These are phyloP conservation scores for Hypotaenidia okinawae DNA, from an alignment of 2,797 vertebrate genomes.

Conservation along the genomic window DNA sequence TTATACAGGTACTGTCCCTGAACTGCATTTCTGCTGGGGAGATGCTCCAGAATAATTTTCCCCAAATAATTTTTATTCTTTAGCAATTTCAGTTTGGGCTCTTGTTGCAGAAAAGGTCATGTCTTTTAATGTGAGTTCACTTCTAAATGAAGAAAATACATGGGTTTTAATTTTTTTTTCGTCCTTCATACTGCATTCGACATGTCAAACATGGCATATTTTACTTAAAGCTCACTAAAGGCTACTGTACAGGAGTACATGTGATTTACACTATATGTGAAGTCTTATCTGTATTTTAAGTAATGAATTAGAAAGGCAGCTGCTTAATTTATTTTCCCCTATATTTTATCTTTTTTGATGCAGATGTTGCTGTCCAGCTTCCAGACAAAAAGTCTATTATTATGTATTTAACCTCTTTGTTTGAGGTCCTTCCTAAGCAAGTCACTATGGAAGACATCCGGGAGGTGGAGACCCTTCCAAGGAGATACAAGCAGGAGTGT, in stretches of 20 bases:
- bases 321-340: not conserved
- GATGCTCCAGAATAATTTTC: not conserved
- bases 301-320: not conserved
- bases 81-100: not conserved
- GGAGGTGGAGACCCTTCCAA: conserved; percentile 95
- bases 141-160: not conserved
- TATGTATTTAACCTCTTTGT: conserved; percentile 97
- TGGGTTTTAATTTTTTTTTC: not conserved
- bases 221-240: not conserved
- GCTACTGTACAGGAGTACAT: not conserved
- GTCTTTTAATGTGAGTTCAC: not conserved
- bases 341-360: conserved; percentile 40
- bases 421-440: conserved; percentile 95
- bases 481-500: conserved; percentile 87
- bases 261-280: not conserved
- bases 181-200: not conserved
- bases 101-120: not conserved
- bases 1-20: not conserved
- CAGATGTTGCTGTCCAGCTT: conserved; percentile 94
- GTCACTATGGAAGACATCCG: conserved; percentile 95
- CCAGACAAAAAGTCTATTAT: conserved; percentile 99
- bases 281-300: not conserved
- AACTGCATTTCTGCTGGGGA: not conserved
- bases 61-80: not conserved
- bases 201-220: not conserved